Evolutionary conservation across 2,888 invertebrate genomes (phyloP), one percentile per base, ranked within the genome.

Genomic region (Chalcosyrphus nemorum): DNA sequence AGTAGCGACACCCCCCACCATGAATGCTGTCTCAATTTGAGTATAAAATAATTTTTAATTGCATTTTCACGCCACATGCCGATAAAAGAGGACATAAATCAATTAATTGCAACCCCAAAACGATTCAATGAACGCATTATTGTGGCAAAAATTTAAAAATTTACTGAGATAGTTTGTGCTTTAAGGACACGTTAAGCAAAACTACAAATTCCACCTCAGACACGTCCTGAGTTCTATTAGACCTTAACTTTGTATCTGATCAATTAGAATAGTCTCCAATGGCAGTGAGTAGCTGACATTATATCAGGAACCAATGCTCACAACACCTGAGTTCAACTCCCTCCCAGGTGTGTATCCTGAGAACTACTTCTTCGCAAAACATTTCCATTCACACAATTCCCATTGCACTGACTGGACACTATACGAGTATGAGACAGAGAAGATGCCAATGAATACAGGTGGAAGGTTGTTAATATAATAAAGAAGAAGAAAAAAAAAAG

Each of bases 21-120:
- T n/a, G n/a, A n/a, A n/a, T n/a, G n/a, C n/a, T n/a, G n/a, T n/a
- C n/a, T n/a, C n/a, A n/a, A n/a, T n/a, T n/a, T n/a, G n/a, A n/a
- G n/a, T n/a, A n/a, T n/a, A 32, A 54, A 41, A 59, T 27, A 4
- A 24, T 27, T 61, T 61, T 72, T 72, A 61, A 72, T 72, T 61
- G 52, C 61, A 52, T 72, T 72, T 71, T 29, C 29, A 9, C 24
- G 7, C 41, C 38, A 59, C 17, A 19, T 32, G 32, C 32, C 32
- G 9, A 32, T 19, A 45, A 35, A 29, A 2, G 50, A 24, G 59
- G 50, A 59, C 17, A 7, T 52, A 21, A 72, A 72, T 52, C 41
- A 72, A 61, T 72, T 72, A 52, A 41, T 32, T 41, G 1, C 27
- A 41, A n/a, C 27, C 24, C n/a, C 13, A 38, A n/a, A 57, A 57